Conservation (phyloP, 2,888 invertebrate genomes). For the Rugalucina vietnamica region DNA sequence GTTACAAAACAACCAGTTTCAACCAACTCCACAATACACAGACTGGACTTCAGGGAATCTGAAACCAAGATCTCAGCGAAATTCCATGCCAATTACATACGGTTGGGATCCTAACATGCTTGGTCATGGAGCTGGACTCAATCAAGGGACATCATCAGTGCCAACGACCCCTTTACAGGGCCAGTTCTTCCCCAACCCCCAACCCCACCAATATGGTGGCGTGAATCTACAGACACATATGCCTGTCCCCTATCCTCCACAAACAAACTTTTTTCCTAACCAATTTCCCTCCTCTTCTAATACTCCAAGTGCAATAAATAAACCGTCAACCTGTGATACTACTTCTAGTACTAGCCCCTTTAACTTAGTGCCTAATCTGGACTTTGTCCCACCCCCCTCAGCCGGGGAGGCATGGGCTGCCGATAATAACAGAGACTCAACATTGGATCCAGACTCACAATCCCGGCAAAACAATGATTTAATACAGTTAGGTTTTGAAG, state of each 20-base stretch:
- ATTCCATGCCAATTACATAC: conserved; percentile 58
- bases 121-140: conserved; percentile 24
- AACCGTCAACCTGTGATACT: neutral
- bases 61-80: conserved; percentile 24
- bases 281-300: neutral
- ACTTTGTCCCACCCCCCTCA: conserved; percentile 47
- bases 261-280: neutral
- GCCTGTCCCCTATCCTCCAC: neutral
- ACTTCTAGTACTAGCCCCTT: neutral
- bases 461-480: conserved; percentile 65
- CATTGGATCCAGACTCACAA: conserved; percentile 20
- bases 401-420: conserved; percentile 16
- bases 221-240: neutral
- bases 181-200: neutral
- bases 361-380: conserved; percentile 52
- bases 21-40: conserved; percentile 4
- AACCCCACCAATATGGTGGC: neutral
- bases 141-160: conserved; percentile 30
- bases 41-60: conserved; percentile 18
- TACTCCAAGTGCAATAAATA: conserved; percentile 1
- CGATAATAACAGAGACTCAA: conserved; percentile 29
- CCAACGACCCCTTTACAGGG: conserved; percentile 48
- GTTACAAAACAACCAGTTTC: conserved; percentile 19
- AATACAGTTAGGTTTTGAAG: conserved; percentile 69
- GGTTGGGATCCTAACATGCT: conserved; percentile 65